Evolutionary conservation across 2,797 vertebrate species (phyloP), one percentile per base, ranked within the genome.

Genomic region (Xenentodon cancila): DNA sequence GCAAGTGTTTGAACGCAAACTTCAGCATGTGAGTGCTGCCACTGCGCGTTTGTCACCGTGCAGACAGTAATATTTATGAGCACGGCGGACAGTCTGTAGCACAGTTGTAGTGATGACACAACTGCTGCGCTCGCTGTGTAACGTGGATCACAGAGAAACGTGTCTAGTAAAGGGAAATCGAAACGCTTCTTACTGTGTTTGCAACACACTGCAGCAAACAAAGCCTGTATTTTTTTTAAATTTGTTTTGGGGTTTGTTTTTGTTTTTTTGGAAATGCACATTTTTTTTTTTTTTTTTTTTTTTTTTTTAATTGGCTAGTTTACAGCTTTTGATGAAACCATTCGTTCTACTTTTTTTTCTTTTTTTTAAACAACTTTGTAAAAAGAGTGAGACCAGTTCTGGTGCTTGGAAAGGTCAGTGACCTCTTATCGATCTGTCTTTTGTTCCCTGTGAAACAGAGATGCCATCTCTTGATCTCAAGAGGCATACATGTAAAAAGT

Each of bases 341-440:
- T 37, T 37, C 12, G 1, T 37, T 37, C 12, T 12, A 40, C 3
- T 13, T 40, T 15, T 42, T 9, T 20, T 9, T 32, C 21, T 37
- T 11, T 45, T 8, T 19, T 9, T 44, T 30, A n/a, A n/a, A n/a
- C n/a, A n/a, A n/a, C n/a, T n/a, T n/a, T n/a, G n/a, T n/a, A n/a
- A 62, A 20, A 40, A 63, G 71, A 85, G 76, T 2, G 77, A 88
- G 81, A 84, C 67, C 5, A 22, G 55, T 64, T 73, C 53, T 74
- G 50, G 68, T 34, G 0, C 20, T 15, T 32, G 46, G 64, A 77
- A 57, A 71, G 20, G 84, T 88, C 77, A 54, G 15, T 84, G 85
- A 85, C 69, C 80, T 79, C 74, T 20, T 12, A 15, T 32, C 20
- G 2, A 46, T 43, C 44, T 53, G n/a, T 55, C 32, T 8, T 49